Evolutionary conservation across 2,113 vertebrate genomes (phyloP).

Genomic region (Litocranius walleri): DNA sequence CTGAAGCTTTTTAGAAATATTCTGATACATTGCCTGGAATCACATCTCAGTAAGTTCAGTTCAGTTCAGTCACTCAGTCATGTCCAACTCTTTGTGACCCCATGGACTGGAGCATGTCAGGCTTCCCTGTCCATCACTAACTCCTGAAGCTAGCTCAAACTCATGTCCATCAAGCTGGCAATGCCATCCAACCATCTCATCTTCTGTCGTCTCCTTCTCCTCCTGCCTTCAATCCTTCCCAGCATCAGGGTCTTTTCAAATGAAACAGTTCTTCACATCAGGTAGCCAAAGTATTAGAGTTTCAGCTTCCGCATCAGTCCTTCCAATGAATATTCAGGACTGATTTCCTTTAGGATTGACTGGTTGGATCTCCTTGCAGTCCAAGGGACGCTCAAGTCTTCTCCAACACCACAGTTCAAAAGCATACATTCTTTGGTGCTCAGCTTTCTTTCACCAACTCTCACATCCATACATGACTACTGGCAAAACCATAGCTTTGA

Average conservation of each 20-base stretch:
- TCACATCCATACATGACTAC: not conserved
- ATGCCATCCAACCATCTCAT: not conserved
- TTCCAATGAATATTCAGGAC: not conserved
- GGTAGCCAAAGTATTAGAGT: not conserved
- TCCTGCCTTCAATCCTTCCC: not conserved
- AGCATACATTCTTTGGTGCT: not conserved
- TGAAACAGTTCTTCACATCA: not conserved
- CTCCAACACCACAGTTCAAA: not conserved
- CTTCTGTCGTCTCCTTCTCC: not conserved
- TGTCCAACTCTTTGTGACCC: not conserved
- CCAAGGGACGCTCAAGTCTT: rapidly evolving
- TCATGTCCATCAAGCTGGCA: rapidly evolving
- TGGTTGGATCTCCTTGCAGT: not conserved
- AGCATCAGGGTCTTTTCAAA: not conserved
- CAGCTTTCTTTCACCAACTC: not conserved
- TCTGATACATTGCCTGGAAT: not conserved
- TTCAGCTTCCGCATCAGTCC: not conserved
- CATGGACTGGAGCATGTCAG: not conserved
- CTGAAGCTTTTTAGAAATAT: not conserved
- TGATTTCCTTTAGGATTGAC: not conserved
- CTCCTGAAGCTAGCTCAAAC: not conserved
- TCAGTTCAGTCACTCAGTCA: not conserved
- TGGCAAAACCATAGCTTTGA: not conserved
- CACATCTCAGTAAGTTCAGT: not conserved
- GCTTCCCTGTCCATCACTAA: not conserved